These are phyloP conservation scores for Gnathonemus echidnorhynchus DNA, from an alignment of 2,113 vertebrate species.

Conservation along the genomic window DNA sequence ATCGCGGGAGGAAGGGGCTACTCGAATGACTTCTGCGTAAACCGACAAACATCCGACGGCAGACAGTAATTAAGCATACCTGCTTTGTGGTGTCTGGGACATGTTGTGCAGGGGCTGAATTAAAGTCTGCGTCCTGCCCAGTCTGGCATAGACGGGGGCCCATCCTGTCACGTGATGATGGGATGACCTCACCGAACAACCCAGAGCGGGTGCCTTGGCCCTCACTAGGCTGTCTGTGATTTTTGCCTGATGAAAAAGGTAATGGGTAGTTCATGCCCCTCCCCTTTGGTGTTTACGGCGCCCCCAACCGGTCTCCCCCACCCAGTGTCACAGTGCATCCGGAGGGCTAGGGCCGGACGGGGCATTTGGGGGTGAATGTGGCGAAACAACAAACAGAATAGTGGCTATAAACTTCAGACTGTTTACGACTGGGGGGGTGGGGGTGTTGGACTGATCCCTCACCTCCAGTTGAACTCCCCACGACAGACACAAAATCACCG, in stretches of 20 bases:
- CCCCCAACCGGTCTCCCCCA: slow-evolving; percentile 10
- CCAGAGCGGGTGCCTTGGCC: not conserved
- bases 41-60: not conserved
- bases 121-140: not conserved
- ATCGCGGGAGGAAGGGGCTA: not conserved
- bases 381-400: slow-evolving; percentile 53
- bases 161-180: not conserved
- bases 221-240: slow-evolving; percentile 33
- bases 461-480: slow-evolving; percentile 68
- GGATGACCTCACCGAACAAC: not conserved
- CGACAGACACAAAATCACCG: slow-evolving; percentile 44
- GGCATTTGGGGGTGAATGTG: slow-evolving; percentile 34
- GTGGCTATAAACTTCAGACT: slow-evolving; percentile 65
- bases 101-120: not conserved
- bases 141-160: not conserved
- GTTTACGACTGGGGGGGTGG: slow-evolving; percentile 57
- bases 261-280: slow-evolving; percentile 38
- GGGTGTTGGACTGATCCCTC: slow-evolving; percentile 58
- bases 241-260: slow-evolving; percentile 40
- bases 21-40: not conserved
- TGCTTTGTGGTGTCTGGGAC: not conserved
- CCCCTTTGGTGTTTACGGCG: slow-evolving; percentile 43
- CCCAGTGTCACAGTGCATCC: slow-evolving; percentile 23
- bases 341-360: not conserved
- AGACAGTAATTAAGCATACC: not conserved